phyloP scores from a whole-genome alignment of 2,888 invertebrate genomes.

The Mythimna vitellina region DNA sequence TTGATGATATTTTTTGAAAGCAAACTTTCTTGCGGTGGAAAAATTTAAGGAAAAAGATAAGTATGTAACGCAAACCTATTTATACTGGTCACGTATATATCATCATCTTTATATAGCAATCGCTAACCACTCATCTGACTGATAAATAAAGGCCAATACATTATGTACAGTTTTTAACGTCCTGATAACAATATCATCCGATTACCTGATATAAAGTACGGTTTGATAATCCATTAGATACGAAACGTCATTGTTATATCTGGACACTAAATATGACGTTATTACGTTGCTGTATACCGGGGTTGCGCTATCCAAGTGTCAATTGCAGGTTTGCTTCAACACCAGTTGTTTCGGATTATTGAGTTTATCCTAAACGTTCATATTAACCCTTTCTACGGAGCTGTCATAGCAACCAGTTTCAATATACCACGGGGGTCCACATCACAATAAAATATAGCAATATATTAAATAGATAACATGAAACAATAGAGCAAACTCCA shows the following conservation, averaged over 20 bases:
- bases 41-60: constrained; percentile 45
- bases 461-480: constrained; percentile 81
- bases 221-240: constrained; percentile 50
- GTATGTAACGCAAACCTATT: constrained; percentile 15
- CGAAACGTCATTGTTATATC: constrained; percentile 55
- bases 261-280: constrained; percentile 65
- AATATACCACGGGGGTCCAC: constrained; percentile 82
- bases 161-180: constrained; percentile 40
- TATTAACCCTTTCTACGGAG: constrained; percentile 89
- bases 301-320: constrained; percentile 86
- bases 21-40: neutral
- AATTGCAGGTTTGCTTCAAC: constrained; percentile 87
- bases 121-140: constrained; percentile 40
- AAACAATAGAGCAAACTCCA: constrained; percentile 83
- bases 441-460: constrained; percentile 80
- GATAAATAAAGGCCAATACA: constrained; percentile 52
- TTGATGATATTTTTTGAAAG: neutral
- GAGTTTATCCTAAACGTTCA: constrained; percentile 88
- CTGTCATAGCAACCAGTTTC: constrained; percentile 86
- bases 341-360: constrained; percentile 90
- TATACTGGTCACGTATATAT: constrained; percentile 27
- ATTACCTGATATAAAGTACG: constrained; percentile 45
- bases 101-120: constrained; percentile 41
- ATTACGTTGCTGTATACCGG: constrained; percentile 64
- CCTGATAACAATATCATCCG: constrained; percentile 54